A percentile compares a stretch with the other conserved stretches of the same genome.
Evolutionary conservation across 2,113 vertebrate genomes (phyloP).

Genomic region (Pitta sordida): DNA sequence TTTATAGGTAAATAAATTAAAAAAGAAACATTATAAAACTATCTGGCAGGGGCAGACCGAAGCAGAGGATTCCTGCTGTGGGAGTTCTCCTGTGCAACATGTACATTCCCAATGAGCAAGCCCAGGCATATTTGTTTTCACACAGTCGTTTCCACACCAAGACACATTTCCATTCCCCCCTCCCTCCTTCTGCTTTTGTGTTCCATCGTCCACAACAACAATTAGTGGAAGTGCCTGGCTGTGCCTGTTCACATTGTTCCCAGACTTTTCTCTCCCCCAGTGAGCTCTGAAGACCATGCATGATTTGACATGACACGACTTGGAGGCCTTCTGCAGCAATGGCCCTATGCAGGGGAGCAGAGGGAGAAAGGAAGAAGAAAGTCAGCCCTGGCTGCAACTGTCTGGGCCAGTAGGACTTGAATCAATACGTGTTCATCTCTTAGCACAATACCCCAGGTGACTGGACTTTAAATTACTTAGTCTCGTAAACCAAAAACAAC

Average conservation of each 20-base stretch:
- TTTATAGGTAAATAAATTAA: background rate
- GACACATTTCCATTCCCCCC: conserved; percentile 45
- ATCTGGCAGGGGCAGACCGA: background rate
- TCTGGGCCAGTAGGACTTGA: background rate
- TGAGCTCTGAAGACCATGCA: conserved; percentile 61
- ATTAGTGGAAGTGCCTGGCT: conserved; percentile 68
- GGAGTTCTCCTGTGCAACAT: conserved; percentile 18
- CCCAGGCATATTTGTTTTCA: conserved; percentile 44
- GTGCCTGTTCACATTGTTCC: conserved; percentile 53
- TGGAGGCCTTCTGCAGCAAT: background rate
- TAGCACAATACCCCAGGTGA: background rate
- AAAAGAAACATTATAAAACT: background rate
- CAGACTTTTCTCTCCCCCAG: conserved; percentile 46
- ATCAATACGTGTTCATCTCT: background rate
- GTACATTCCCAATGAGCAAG: conserved; percentile 39
- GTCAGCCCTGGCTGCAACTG: background rate
- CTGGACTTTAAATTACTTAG: background rate
- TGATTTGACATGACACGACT: conserved; percentile 54
- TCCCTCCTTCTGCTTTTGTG: conserved; percentile 52
- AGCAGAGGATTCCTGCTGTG: conserved; percentile 22
- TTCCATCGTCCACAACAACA: conserved; percentile 46
- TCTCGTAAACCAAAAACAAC: background rate
- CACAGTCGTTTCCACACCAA: background rate
- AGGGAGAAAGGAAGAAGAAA: background rate
- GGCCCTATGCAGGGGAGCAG: background rate